Base-by-base conservation (phyloP, 1,140 invertebrate species). In the Lordiphosa clarofinis region DNA sequence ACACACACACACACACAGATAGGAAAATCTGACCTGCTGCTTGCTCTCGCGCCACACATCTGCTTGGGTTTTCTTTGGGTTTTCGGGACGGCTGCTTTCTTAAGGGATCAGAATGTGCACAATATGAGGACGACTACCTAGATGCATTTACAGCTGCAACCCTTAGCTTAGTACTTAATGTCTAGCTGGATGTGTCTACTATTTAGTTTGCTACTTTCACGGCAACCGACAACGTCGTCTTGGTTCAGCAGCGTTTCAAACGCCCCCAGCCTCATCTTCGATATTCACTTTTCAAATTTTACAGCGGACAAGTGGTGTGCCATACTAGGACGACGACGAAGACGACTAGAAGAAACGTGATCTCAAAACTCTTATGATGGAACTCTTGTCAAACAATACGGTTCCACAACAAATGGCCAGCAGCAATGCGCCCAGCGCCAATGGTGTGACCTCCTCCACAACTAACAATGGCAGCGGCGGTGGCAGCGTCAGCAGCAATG, bases 321-420 rank as follows among this genome's bases (percentile, higher is more conserved):
- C 58, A 37, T 36, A 15, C 11, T 55, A 56, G 43, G 58, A 42
- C 55, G 37, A 56, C 63, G 28, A 15, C 15, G n/a, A 15, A 1
- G 15, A 46, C 33, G 37, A 57, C 33, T 24, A 21, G 11, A 57
- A 78, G 61, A 56, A 81, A 63, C 57, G 78, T 84, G 78, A 84
- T 84, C 78, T 84, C 78, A 84, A 54, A 57, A 46, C 53, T 78
- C 71, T 87, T 87, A 87, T 87, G 75, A 87, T 87, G 86, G 86
- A 87, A 74, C 86, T 87, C 50, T 74, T 87, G 79, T 82, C 74
- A 71, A 82, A 86, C 86, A 87, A 82, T 73, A 56, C 72, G 61
- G 75, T 87, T 74, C 75, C 79, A 24, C 75, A 76, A 78, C 86
- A 87, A 86, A 87, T 86, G 79, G 70, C 75, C 49, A 66, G 65